Evolutionary conservation across 2,888 invertebrate species (phyloP).

Genomic region (Ischnus inquisitorius): DNA sequence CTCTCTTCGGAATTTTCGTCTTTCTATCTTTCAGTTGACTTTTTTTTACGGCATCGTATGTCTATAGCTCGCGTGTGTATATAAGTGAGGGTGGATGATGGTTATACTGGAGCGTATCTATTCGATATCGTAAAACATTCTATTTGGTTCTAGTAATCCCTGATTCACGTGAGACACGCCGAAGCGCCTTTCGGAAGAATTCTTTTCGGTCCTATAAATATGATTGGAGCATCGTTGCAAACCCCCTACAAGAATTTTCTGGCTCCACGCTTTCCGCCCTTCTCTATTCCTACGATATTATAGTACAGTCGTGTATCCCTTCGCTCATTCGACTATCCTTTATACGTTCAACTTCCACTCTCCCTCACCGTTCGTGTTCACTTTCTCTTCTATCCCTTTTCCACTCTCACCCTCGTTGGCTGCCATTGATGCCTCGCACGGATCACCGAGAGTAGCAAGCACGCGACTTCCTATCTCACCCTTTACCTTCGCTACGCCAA

Average conservation of each 20-base stretch:
- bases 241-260: slow-evolving; percentile 64
- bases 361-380: slow-evolving; percentile 14
- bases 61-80: slow-evolving; percentile 40
- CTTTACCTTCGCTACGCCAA: slow-evolving; percentile 58
- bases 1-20: slow-evolving; percentile 55
- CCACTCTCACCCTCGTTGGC: slow-evolving; percentile 72
- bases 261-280: slow-evolving; percentile 28
- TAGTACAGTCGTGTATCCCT: slow-evolving; percentile 55
- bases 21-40: slow-evolving; percentile 39
- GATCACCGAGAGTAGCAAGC: slow-evolving; percentile 60
- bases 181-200: slow-evolving; percentile 69
- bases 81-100: slow-evolving; percentile 56
- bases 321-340: slow-evolving; percentile 51
- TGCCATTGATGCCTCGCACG: slow-evolving; percentile 62
- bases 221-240: slow-evolving; percentile 82
- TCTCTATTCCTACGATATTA: slow-evolving; percentile 43
- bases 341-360: slow-evolving; percentile 40
- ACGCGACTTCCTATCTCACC: slow-evolving; percentile 60
- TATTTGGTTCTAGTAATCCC: slow-evolving; percentile 82
- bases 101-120: slow-evolving; percentile 54
- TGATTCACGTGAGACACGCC: slow-evolving; percentile 78
- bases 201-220: slow-evolving; percentile 82
- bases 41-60: slow-evolving; percentile 64
- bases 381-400: slow-evolving; percentile 19
- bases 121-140: slow-evolving; percentile 79